Percentiles rank a stretch among this genome's conserved stretches.
These are phyloP conservation scores for Drosophila biarmipes DNA, from an alignment of 1,140 invertebrate species.

Conservation along the genomic window DNA sequence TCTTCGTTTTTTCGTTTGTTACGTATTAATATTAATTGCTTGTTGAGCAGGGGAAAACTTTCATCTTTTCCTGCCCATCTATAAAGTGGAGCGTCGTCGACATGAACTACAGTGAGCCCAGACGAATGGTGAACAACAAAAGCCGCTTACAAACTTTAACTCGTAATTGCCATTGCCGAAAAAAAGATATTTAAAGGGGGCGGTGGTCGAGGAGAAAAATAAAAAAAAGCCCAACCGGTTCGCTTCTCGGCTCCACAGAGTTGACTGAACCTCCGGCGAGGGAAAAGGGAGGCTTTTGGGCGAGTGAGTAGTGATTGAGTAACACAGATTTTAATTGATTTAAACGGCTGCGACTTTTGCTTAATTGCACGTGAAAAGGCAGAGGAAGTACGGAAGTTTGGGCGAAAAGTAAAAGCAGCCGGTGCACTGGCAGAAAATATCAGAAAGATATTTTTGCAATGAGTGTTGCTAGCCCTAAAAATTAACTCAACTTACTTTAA, in stretches of 20 bases:
- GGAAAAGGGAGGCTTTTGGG: constrained; percentile 4
- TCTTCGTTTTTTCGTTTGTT: constrained; percentile 13
- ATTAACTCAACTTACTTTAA: too few species aligned
- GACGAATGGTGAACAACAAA: constrained; percentile 54
- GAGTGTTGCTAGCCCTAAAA: too few species aligned
- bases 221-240: constrained; percentile 53
- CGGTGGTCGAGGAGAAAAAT: neutral
- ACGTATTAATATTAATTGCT: constrained; percentile 49
- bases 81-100: constrained; percentile 36
- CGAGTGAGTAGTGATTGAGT: constrained; percentile 42
- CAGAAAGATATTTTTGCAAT: neutral
- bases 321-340: constrained; percentile 73
- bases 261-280: constrained; percentile 58
- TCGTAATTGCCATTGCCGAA: constrained; percentile 73
- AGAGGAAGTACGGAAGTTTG: constrained; percentile 16
- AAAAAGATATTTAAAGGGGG: constrained; percentile 24
- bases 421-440: neutral
- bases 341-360: constrained; percentile 59
- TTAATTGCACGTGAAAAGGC: constrained; percentile 70
- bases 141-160: constrained; percentile 57
- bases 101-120: constrained; percentile 23
- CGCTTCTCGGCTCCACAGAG: constrained; percentile 48
- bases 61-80: constrained; percentile 40
- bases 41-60: constrained; percentile 37
- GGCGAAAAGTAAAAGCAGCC: constrained; percentile 42